Conservation (phyloP, 1,140 invertebrate species). For the Telenomus remus region DNA sequence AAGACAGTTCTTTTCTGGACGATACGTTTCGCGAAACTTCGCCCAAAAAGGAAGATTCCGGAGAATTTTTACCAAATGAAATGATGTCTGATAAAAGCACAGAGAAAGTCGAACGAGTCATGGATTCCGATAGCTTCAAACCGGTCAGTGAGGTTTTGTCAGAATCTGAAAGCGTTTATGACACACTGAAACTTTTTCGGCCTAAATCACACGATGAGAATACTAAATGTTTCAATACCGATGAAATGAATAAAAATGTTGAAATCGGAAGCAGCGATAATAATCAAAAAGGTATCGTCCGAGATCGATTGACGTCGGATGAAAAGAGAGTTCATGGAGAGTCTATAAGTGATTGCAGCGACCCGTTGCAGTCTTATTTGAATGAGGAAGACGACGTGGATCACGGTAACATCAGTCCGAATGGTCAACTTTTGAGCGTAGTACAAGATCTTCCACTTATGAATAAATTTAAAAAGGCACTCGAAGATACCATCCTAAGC, state of each 20-base stretch:
- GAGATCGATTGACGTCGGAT: slow-evolving; percentile 68
- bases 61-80: slow-evolving; percentile 6
- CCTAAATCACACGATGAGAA: slow-evolving; percentile 63
- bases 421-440: slow-evolving; percentile 71
- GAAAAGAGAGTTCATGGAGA: slow-evolving; percentile 77
- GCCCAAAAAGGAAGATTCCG: slow-evolving; percentile 39
- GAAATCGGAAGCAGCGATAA: slow-evolving; percentile 55
- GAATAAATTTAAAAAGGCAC: slow-evolving; percentile 83
- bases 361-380: slow-evolving; percentile 84
- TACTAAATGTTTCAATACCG: slow-evolving; percentile 24
- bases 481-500: slow-evolving; percentile 86
- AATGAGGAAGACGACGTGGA: slow-evolving; percentile 78
- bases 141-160: slow-evolving; percentile 63
- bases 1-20: slow-evolving; percentile 71
- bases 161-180: slow-evolving; percentile 65
- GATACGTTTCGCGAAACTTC: slow-evolving; percentile 65
- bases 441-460: slow-evolving; percentile 78
- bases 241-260: slow-evolving; percentile 41
- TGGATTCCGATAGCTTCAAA: slow-evolving; percentile 58
- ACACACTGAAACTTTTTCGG: slow-evolving; percentile 71
- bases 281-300: slow-evolving; percentile 44
- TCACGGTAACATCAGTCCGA: slow-evolving; percentile 61
- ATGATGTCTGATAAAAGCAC: background rate
- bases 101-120: slow-evolving; percentile 18
- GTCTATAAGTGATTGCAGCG: slow-evolving; percentile 82